Conservation (phyloP, 2,888 invertebrate genomes). For the Ischnura elegans region DNA sequence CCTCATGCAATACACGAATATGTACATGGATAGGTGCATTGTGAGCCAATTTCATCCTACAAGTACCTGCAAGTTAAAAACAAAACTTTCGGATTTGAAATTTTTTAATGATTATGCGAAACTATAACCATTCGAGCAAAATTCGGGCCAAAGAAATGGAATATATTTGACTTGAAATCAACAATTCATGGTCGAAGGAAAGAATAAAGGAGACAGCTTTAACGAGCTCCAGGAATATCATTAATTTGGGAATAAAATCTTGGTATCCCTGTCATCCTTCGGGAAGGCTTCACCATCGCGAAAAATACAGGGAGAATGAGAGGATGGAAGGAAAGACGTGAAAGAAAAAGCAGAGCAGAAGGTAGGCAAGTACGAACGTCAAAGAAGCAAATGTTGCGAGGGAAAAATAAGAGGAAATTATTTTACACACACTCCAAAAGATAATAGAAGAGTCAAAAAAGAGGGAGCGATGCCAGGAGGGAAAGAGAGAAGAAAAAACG, state of each 20-base stretch:
- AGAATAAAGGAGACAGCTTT: neutral
- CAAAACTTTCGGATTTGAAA: no score
- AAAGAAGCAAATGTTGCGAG: slow-evolving; percentile 13
- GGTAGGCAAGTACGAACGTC: no score
- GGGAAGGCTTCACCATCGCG: neutral
- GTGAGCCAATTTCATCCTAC: no score
- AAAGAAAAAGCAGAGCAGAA: neutral
- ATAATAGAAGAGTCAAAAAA: neutral
- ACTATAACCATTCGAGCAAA: neutral
- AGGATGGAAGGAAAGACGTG: neutral
- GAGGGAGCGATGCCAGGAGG: neutral
- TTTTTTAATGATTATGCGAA: no score
- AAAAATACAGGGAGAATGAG: neutral
- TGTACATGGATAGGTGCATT: no score
- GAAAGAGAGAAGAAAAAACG: neutral
- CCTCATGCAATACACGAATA: no score
- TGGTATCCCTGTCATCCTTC: neutral
- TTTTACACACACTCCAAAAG: neutral
- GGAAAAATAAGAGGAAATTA: neutral
- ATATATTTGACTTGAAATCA: no score
- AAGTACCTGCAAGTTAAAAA: no score
- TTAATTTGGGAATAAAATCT: slow-evolving; percentile 13
- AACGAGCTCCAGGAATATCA: neutral
- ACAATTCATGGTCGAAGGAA: neutral
- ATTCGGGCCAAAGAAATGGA: neutral